A percentile compares a stretch with the other conserved stretches of the same genome.
Conservation (phyloP, 2,888 invertebrate genomes). For the Perizoma affinitatum region DNA sequence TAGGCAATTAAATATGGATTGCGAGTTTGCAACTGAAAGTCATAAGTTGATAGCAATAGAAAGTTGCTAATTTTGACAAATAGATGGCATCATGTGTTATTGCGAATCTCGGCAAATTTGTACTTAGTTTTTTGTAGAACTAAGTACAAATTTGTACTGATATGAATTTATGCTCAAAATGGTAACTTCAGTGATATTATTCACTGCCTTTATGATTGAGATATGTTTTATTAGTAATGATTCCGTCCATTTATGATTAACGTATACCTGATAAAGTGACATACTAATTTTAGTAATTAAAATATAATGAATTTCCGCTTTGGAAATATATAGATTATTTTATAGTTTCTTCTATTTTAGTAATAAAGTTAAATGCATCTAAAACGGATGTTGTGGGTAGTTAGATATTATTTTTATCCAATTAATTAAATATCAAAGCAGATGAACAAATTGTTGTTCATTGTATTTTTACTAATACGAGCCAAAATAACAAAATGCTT, state of each 20-base stretch:
- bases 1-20: constrained; percentile 4
- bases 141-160: constrained; percentile 13
- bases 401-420: not conserved
- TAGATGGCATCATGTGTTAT: constrained; percentile 16
- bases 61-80: constrained; percentile 30
- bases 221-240: constrained; percentile 2
- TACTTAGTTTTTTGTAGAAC: not conserved
- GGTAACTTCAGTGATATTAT: constrained; percentile 50
- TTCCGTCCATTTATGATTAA: constrained; percentile 46
- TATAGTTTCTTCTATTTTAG: not conserved
- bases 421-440: too few species aligned
- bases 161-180: constrained; percentile 51
- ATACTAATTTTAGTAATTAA: constrained; percentile 45
- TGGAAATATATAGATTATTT: constrained; percentile 20
- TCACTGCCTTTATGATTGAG: constrained; percentile 38
- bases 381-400: constrained; percentile 20
- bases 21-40: not conserved
- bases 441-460: not conserved
- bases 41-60: not conserved
- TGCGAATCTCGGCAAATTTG: not conserved
- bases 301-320: constrained; percentile 26
- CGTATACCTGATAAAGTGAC: constrained; percentile 55
- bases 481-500: constrained; percentile 61
- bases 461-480: constrained; percentile 57
- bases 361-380: constrained; percentile 10